These are phyloP conservation scores for Pachymerium ferrugineum DNA, from an alignment of 2,888 invertebrate species.

Conservation along the genomic window DNA sequence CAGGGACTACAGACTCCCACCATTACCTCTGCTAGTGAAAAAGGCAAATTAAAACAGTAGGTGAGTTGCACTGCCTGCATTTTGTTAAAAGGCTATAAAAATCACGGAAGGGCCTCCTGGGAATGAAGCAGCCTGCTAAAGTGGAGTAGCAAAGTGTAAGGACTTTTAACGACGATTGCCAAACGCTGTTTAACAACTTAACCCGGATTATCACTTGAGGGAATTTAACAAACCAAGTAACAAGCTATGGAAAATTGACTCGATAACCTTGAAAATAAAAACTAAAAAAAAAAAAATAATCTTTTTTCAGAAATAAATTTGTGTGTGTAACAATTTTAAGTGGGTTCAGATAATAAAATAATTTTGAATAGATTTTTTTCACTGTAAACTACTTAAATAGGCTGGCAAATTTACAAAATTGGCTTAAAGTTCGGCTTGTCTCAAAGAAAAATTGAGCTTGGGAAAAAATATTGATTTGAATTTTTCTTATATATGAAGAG, in stretches of 20 bases:
- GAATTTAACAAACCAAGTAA: not conserved
- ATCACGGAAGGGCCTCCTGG: not conserved
- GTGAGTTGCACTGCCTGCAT: constrained; percentile 2
- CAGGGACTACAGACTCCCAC: constrained; percentile 7
- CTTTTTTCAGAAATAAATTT: no score
- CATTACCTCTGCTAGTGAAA: constrained; percentile 23
- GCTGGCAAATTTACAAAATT: constrained; percentile 30
- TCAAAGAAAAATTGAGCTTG: not conserved
- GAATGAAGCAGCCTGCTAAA: not conserved
- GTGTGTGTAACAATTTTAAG: no score
- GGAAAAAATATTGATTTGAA: constrained; percentile 4
- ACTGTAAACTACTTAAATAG: constrained; percentile 20
- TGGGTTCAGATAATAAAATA: not conserved
- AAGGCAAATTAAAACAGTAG: constrained; percentile 32
- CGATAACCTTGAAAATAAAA: no score
- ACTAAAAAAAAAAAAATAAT: not conserved
- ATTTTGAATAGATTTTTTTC: constrained; percentile 10
- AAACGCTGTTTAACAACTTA: constrained; percentile 22
- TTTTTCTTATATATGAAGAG: constrained; percentile 2
- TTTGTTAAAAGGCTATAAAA: constrained; percentile 34
- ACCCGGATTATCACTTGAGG: constrained; percentile 23
- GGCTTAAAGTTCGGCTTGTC: constrained; percentile 7
- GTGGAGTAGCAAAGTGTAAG: constrained; percentile 21
- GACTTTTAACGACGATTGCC: not conserved
- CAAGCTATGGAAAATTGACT: not conserved